Evolutionary conservation across 2,797 vertebrate genomes (phyloP), one percentile per base, ranked within the genome.

Genomic region (Simalia tracyae): DNA sequence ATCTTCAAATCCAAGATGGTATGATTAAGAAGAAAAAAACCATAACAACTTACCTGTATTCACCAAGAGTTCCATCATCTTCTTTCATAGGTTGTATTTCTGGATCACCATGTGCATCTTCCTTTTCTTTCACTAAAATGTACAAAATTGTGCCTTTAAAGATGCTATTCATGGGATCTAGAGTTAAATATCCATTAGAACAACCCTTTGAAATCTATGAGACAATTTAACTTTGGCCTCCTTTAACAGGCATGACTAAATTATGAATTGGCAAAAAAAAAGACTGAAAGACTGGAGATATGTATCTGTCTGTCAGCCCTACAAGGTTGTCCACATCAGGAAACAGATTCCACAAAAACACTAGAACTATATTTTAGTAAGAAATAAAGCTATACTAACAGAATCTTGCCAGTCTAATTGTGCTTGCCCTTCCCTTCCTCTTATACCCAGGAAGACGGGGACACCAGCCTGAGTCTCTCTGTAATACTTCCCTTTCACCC

Each of bases 1-100:
- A 76, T 26, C 61, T 81, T 64, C 88, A 87, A 87, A 54, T 89
- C 54, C n/a, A 91, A 57, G 59, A n/a, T 4, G 5, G 57, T 60
- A 72, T 11, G 1, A 81, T 57, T 64, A 94, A n/a, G 12, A 88
- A 87, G 56, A 26, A 42, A n/a, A 76, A 54, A 1, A 36, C 1
- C 42, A 90, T 4, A 86, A 91, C 5, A 96, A 95, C 98, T 99
- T 98, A 99, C 99, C 99, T 99, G 98, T 99, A 99, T 98, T 99
- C 99, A 97, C 98, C 99, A 97, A 99, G 99, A 19, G 99, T 99
- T 95, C 99, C 98, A 95, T 99, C 99, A 46, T 99, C 99, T 91
- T 99, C 99, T 97, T 99, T 99, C 99, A 99, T 99, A 87, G 99
- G 99, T 93, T 99, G 99, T 96, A 99, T 98, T 98, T 99, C 99